These are phyloP conservation scores for Aegypius monachus DNA, from an alignment of 2,113 vertebrate species.

Conservation along the genomic window DNA sequence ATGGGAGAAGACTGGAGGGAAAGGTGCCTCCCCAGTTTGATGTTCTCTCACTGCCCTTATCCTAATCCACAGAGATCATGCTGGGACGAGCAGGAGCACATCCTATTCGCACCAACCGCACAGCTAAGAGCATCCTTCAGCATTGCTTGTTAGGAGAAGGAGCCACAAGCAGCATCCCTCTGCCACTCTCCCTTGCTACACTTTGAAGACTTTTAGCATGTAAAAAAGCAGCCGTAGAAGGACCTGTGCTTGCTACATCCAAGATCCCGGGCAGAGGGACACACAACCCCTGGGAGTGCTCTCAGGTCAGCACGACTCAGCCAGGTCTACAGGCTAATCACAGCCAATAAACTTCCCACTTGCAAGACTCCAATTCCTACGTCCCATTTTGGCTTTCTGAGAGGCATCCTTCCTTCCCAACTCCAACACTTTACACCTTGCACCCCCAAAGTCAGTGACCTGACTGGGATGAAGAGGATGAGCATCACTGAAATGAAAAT, in stretches of 20 bases:
- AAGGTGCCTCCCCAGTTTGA: background rate
- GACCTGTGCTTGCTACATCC: background rate
- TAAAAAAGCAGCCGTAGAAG: background rate
- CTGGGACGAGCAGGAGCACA: background rate
- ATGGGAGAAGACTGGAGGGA: background rate
- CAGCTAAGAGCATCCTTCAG: background rate
- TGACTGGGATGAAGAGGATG: background rate
- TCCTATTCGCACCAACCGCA: background rate
- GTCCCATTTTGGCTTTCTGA: background rate
- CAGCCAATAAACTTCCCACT: background rate
- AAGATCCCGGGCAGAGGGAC: background rate
- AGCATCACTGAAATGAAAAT: background rate
- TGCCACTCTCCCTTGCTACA: background rate
- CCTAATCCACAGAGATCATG: background rate
- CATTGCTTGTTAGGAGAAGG: background rate
- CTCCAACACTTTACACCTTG: background rate
- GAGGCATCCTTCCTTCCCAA: background rate
- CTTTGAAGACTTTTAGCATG: background rate
- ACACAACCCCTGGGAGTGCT: background rate
- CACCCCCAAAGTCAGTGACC: background rate
- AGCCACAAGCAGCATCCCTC: background rate
- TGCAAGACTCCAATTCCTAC: background rate
- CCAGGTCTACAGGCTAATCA: background rate
- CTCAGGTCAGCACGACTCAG: accelerated
- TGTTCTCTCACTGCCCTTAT: background rate